These are phyloP conservation scores for Diarsia rubi DNA, from an alignment of 2,888 invertebrate species.

Conservation along the genomic window DNA sequence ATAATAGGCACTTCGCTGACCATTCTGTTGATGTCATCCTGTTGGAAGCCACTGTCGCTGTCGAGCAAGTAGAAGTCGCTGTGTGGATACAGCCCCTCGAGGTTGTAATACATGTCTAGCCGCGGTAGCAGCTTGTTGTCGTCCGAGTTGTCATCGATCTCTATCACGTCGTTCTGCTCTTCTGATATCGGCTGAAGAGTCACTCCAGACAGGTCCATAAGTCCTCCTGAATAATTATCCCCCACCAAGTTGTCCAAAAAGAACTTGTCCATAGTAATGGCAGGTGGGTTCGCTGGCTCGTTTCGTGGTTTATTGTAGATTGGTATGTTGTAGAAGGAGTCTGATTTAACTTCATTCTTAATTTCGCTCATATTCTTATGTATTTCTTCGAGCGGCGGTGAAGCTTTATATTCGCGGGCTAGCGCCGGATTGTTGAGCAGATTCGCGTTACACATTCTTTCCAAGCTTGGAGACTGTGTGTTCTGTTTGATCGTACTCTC, in stretches of 20 bases:
- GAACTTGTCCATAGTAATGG: conserved; percentile 82
- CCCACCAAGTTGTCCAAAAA: conserved; percentile 86
- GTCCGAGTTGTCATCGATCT: conserved; percentile 88
- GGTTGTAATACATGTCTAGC: conserved; percentile 85
- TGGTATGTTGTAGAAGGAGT: conserved; percentile 82
- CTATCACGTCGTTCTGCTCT: conserved; percentile 86
- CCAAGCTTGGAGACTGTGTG: conserved; percentile 86
- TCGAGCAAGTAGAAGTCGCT: conserved; percentile 88
- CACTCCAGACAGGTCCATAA: conserved; percentile 82
- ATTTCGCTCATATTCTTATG: conserved; percentile 87
- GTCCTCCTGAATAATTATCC: conserved; percentile 82
- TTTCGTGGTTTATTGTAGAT: conserved; percentile 69
- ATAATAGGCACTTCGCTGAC: conserved; percentile 82
- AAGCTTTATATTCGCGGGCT: conserved; percentile 85
- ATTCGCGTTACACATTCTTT: conserved; percentile 86
- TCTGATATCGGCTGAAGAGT: conserved; percentile 81
- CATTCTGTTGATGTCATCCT: conserved; percentile 76
- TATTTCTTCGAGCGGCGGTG: conserved; percentile 86
- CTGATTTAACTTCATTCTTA: conserved; percentile 88
- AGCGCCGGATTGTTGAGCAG: conserved; percentile 80
- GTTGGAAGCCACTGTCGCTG: conserved; percentile 66
- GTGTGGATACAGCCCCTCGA: conserved; percentile 85
- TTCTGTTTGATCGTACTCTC: conserved; percentile 88
- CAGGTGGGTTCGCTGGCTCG: conserved; percentile 77
- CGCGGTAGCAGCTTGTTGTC: conserved; percentile 86